phyloP scores from a whole-genome alignment of 2,113 vertebrate species.

The Isurus oxyrinchus region DNA sequence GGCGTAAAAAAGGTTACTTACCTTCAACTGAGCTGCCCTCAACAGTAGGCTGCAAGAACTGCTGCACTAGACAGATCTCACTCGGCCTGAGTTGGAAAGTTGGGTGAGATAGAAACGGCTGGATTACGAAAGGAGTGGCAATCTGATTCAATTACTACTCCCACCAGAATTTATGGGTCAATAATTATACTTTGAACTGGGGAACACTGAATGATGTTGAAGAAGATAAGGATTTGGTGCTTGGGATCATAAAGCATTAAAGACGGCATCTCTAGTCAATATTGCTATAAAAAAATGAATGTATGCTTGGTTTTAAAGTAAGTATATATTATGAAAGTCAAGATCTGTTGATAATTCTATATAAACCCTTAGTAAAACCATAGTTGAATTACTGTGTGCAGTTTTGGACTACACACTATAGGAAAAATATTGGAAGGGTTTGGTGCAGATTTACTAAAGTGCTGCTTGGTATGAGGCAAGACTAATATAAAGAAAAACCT shows the following conservation, averaged over 20 bases:
- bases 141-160: too few species aligned
- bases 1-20: too few species aligned
- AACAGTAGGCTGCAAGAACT: too few species aligned
- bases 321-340: background rate
- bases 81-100: too few species aligned
- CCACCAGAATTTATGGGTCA: too few species aligned
- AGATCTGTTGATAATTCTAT: background rate
- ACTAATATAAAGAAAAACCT: background rate
- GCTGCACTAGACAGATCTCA: too few species aligned
- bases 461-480: background rate
- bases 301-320: background rate
- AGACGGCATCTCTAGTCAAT: background rate
- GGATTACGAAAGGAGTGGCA: too few species aligned
- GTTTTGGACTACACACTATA: background rate
- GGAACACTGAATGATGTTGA: background rate
- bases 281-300: background rate
- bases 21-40: too few species aligned
- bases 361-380: background rate
- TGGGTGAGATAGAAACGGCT: too few species aligned
- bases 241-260: background rate
- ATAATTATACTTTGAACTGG: too few species aligned
- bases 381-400: background rate
- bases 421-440: background rate
- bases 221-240: background rate
- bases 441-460: background rate